phyloP scores from a whole-genome alignment of 2,797 vertebrate genomes.

The Pseudotriccus pelzelni region DNA sequence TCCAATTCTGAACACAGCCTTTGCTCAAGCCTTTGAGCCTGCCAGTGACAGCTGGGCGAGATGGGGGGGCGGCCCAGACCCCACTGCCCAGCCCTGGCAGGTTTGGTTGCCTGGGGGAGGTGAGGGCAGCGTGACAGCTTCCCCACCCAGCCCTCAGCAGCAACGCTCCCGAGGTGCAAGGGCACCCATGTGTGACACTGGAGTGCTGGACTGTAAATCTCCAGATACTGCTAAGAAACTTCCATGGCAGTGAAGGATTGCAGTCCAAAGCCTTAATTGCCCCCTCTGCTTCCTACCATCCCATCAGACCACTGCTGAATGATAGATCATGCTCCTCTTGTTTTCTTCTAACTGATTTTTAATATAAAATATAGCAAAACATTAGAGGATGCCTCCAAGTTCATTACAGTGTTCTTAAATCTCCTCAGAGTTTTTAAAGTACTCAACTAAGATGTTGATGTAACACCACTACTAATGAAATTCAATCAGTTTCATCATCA shows the following conservation, averaged over 20 bases:
- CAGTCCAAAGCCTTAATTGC: background rate
- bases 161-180: rapidly evolving
- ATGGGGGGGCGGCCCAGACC: background rate
- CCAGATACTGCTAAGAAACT: background rate
- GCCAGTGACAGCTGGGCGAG: background rate
- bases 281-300: background rate
- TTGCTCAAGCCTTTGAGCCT: background rate
- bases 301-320: background rate
- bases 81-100: background rate
- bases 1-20: background rate
- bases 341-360: background rate
- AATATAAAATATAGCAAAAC: background rate
- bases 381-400: background rate
- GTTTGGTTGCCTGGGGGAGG: rapidly evolving
- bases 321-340: background rate
- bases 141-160: background rate
- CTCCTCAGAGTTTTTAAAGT: background rate
- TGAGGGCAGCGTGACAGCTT: background rate
- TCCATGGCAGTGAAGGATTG: background rate
- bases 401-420: background rate
- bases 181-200: background rate
- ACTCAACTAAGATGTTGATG: background rate
- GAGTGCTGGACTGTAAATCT: background rate
- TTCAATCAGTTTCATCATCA: background rate
- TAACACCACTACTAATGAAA: background rate